These are phyloP conservation scores for Campoplex capitator DNA, from an alignment of 2,888 invertebrate species.

Conservation along the genomic window DNA sequence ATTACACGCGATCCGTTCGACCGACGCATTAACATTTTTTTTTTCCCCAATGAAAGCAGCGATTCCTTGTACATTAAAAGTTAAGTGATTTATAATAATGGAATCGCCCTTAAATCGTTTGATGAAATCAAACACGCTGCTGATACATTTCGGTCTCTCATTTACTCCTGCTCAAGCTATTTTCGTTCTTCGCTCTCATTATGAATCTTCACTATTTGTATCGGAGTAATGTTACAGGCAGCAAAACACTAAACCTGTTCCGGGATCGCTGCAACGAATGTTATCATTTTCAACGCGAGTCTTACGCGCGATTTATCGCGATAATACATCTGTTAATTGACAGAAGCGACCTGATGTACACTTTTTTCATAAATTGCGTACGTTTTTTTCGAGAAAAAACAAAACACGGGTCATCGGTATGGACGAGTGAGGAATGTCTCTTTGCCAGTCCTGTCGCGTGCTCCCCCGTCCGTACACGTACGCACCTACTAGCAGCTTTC, in stretches of 20 bases:
- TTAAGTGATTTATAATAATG: not conserved
- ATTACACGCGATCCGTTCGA: not conserved
- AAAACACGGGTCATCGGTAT: no score
- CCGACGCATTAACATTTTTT: not conserved
- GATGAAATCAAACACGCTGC: not conserved
- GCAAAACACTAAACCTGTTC: not conserved
- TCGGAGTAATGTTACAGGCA: not conserved
- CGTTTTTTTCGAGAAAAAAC: no score
- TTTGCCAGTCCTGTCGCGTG: constrained; percentile 16
- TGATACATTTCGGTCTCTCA: not conserved
- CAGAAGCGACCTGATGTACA: not conserved
- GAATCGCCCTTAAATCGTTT: not conserved
- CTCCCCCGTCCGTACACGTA: constrained; percentile 7
- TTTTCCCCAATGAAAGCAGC: not conserved
- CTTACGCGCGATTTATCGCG: not conserved
- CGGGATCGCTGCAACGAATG: not conserved
- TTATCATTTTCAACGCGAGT: not conserved
- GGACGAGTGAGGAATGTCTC: constrained; percentile 45
- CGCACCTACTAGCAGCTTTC: constrained; percentile 18
- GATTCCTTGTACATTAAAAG: not conserved
- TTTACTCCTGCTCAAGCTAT: not conserved
- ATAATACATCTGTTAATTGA: not conserved
- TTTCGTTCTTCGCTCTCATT: not conserved
- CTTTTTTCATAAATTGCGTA: no score
- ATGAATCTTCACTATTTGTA: no score